Evolutionary conservation across 2,888 invertebrate species (phyloP).

Genomic region (Synergus japonicus): DNA sequence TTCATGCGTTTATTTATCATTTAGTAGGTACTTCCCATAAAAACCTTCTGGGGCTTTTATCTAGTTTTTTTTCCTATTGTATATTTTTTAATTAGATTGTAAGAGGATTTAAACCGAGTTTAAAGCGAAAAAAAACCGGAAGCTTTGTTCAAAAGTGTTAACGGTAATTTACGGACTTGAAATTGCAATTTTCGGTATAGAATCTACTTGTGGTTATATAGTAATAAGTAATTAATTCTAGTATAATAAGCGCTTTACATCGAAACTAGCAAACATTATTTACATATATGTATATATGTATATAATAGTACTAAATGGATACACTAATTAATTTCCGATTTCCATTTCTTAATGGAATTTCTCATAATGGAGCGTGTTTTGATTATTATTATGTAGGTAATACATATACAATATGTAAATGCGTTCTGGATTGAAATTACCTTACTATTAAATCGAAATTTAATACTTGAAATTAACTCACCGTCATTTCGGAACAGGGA

Average conservation of each 20-base stretch:
- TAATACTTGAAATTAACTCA: constrained; percentile 78
- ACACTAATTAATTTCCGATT: neutral
- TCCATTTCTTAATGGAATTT: neutral
- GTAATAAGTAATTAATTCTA: neutral
- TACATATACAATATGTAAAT: neutral
- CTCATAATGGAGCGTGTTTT: neutral
- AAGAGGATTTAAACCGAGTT: neutral
- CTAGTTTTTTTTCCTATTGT: neutral
- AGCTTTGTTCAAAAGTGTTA: too few species aligned
- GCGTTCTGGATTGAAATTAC: neutral
- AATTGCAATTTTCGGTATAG: too few species aligned
- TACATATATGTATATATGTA: too few species aligned
- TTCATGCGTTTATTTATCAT: neutral
- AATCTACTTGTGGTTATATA: too few species aligned
- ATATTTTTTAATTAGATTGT: neutral
- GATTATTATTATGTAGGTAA: neutral
- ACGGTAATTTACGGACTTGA: too few species aligned
- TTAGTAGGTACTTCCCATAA: neutral
- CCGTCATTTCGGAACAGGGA: constrained; percentile 93
- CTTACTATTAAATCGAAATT: neutral
- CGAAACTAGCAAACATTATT: neutral
- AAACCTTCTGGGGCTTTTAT: neutral
- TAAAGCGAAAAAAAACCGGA: neutral
- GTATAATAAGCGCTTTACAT: neutral
- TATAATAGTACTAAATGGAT: neutral